Conservation (phyloP, 2,888 invertebrate genomes). For the Pharmacophagus antenor region DNA sequence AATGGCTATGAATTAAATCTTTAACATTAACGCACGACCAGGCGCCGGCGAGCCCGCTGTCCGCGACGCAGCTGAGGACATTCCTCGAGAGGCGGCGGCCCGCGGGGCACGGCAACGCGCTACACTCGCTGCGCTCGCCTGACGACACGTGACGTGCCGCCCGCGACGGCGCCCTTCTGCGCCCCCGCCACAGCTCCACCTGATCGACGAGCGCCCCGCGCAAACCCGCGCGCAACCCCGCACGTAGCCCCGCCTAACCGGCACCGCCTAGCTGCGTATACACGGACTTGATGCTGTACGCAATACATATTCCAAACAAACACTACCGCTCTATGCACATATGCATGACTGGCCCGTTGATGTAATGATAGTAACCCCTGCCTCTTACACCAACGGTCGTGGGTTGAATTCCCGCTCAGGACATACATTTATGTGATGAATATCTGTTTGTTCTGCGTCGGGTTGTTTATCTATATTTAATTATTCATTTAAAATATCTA, state of each 20-base stretch:
- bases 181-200: slow-evolving; percentile 22
- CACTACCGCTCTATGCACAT: too few relatives aligned
- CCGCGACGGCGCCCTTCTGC: slow-evolving; percentile 17
- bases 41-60: slow-evolving; percentile 59
- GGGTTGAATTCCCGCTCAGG: too few relatives aligned
- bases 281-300: neutral
- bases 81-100: slow-evolving; percentile 73
- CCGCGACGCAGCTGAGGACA: slow-evolving; percentile 65
- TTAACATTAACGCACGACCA: slow-evolving; percentile 32
- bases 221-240: too few relatives aligned
- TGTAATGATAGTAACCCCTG: too few relatives aligned
- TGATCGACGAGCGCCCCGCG: neutral
- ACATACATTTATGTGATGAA: too few relatives aligned
- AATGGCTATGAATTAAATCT: slow-evolving; percentile 6
- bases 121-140: slow-evolving; percentile 63
- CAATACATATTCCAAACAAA: neutral
- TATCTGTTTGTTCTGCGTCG: too few relatives aligned
- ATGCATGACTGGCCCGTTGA: too few relatives aligned
- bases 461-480: too few relatives aligned
- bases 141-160: slow-evolving; percentile 59
- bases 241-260: slow-evolving; percentile 2
- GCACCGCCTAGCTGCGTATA: slow-evolving; percentile 32
- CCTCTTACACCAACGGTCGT: too few relatives aligned
- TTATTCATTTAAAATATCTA: too few relatives aligned
- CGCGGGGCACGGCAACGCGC: slow-evolving; percentile 61